phyloP scores from a whole-genome alignment of 2,113 vertebrate species.

The Ciconia maguari region DNA sequence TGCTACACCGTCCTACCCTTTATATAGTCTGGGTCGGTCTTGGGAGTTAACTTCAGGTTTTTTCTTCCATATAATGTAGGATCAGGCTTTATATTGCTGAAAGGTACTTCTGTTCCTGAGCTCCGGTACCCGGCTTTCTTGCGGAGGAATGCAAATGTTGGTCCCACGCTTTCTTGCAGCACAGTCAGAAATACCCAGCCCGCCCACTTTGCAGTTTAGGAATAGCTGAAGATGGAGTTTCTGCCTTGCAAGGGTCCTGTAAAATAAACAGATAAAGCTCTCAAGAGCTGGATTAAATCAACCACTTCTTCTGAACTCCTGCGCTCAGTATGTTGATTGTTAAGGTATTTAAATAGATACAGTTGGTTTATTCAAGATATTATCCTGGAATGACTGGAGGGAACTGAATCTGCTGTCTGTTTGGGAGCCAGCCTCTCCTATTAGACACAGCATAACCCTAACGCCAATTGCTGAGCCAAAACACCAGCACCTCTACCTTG shows the following conservation, averaged over 20 bases:
- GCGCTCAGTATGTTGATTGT: background rate
- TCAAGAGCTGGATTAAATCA: constrained; percentile 20
- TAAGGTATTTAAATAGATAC: background rate
- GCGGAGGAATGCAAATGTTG: background rate
- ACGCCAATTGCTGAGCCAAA: background rate
- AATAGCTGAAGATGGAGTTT: constrained; percentile 17
- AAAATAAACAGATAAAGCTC: constrained; percentile 39
- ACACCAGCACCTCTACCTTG: background rate
- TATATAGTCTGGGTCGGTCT: background rate
- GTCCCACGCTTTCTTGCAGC: constrained; percentile 1
- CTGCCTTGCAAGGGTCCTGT: background rate
- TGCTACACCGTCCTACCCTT: background rate
- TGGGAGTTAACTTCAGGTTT: background rate
- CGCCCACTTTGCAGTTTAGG: background rate
- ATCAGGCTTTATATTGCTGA: background rate
- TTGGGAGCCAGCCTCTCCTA: background rate
- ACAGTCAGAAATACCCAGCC: background rate
- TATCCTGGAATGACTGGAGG: background rate
- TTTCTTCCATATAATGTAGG: background rate
- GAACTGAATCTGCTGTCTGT: background rate
- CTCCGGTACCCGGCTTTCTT: background rate
- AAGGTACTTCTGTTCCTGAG: background rate
- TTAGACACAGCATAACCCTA: background rate
- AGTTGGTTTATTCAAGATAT: background rate
- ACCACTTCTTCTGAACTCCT: background rate